phyloP scores from a whole-genome alignment of 2,113 vertebrate genomes.

The Gnathochromis pfefferi region DNA sequence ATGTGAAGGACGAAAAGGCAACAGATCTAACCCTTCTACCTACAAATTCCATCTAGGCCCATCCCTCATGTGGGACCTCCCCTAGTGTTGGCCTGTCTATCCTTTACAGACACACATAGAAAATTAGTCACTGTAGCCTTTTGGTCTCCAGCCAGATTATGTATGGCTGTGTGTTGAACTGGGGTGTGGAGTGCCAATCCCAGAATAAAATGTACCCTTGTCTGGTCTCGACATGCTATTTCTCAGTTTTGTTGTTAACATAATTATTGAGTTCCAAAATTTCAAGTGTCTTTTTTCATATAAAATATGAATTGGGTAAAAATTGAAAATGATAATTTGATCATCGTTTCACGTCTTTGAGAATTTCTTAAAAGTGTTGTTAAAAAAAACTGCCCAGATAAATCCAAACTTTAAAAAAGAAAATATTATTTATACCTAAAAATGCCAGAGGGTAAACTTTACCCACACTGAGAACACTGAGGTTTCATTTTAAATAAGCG shows the following conservation, averaged over 20 bases:
- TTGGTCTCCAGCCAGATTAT: slow-evolving; percentile 32
- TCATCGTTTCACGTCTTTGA: rapidly evolving
- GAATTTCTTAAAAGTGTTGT: background rate
- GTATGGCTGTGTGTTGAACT: background rate
- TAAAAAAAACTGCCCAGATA: background rate
- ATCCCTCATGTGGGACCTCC: slow-evolving; percentile 62
- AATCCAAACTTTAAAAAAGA: background rate
- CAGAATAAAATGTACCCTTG: slow-evolving; percentile 41
- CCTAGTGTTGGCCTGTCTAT: background rate
- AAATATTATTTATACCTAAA: background rate
- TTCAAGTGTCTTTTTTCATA: background rate
- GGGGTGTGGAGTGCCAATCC: background rate
- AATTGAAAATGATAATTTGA: background rate
- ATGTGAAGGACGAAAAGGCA: slow-evolving; percentile 55
- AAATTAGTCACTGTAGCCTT: background rate
- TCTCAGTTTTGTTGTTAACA: background rate
- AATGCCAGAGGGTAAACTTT: background rate
- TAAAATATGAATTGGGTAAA: background rate
- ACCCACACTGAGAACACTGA: background rate
- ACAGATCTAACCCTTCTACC: slow-evolving; percentile 25
- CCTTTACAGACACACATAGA: slow-evolving; percentile 2
- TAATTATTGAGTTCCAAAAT: background rate
- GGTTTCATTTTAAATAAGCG: background rate
- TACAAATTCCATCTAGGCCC: slow-evolving; percentile 14
- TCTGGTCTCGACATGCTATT: slow-evolving; percentile 2